Evolutionary conservation across 1,140 invertebrate species (phyloP).

Genomic region (Cyphomyrmex costatus): DNA sequence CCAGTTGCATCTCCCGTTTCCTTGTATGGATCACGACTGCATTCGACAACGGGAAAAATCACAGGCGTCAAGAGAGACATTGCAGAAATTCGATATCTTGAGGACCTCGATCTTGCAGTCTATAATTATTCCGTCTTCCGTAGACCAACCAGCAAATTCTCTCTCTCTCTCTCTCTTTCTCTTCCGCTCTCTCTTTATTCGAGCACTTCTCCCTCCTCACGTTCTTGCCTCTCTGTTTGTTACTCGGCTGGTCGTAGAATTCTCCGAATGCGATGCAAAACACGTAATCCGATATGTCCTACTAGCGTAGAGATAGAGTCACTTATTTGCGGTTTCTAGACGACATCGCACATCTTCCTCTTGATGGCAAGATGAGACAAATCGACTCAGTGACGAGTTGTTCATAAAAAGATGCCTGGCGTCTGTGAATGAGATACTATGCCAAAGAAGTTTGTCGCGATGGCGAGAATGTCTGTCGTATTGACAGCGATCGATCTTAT

Average conservation of each 20-base stretch:
- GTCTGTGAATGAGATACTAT: conserved; percentile 63
- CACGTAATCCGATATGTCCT: conserved; percentile 83
- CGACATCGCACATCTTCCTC: conserved; percentile 32
- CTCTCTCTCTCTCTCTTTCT: background rate
- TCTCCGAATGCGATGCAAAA: conserved; percentile 73
- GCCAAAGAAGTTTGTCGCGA: conserved; percentile 23
- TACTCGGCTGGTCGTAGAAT: conserved; percentile 23
- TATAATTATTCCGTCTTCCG: conserved; percentile 78
- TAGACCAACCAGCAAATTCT: conserved; percentile 18
- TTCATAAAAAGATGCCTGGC: conserved; percentile 67
- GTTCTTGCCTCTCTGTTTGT: background rate
- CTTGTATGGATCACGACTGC: conserved; percentile 35
- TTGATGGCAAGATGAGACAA: conserved; percentile 65
- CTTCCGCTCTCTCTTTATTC: conserved; percentile 5
- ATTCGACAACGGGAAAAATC: conserved; percentile 68
- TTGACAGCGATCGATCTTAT: conserved; percentile 43
- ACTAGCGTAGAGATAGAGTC: conserved; percentile 81
- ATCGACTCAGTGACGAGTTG: conserved; percentile 77
- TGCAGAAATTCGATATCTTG: conserved; percentile 79
- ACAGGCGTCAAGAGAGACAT: conserved; percentile 46
- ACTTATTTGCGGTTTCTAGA: conserved; percentile 74
- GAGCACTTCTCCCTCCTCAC: background rate
- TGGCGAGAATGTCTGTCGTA: conserved; percentile 28
- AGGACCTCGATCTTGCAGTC: conserved; percentile 34
- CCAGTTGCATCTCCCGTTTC: conserved; percentile 16